Base-by-base conservation (phyloP, 2,888 invertebrate genomes). In the Apamea monoglypha region DNA sequence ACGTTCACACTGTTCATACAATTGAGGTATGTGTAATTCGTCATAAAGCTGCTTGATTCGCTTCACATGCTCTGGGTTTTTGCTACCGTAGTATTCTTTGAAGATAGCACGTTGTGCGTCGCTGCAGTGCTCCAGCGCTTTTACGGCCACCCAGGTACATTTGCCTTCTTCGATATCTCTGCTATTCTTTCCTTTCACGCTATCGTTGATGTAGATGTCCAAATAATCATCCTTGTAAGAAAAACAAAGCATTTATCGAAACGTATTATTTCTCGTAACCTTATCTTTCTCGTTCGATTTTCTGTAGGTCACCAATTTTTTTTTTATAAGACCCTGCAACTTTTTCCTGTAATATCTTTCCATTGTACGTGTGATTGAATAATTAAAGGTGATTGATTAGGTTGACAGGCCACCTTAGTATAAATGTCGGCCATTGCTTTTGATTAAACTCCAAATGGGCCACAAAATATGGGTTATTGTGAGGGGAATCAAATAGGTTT, bases 81-180 rank as follows among this genome's bases (percentile, higher is more conserved):
- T 92, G 81, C 92, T 93, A 8, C 98, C 98, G 91, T 98, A 99
- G 93, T 98, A 98, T 82, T 98, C 97, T 90, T 97, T 95, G 70
- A 93, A 93, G 12, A 89, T 81, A 4, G 81, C 81, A 78, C 97
- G 97, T 91, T 98, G 98, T 25, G 97, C 96, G 0, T 97, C 95
- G 71, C 97, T 97, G n/a, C 98, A 98, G 72, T 98, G 97, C 93
- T 98, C 98, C 84, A 99, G 96, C 50, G 99, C 99, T 47, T 98
- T 98, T 3, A 99, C 98, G 1, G 98, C 97, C 53, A 99, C 95
- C 99, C 99, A 99, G 0, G 98, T 97, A 94, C 99, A 99, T 95
- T 99, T 99, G 64, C 99, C 99, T 90, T 99, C 98, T 93, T 98
- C 97, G 88, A 99, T 99, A 92, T 99, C 99, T 0, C 98, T 98